phyloP scores from a whole-genome alignment of 2,888 invertebrate genomes.

The Thelaira solivaga region DNA sequence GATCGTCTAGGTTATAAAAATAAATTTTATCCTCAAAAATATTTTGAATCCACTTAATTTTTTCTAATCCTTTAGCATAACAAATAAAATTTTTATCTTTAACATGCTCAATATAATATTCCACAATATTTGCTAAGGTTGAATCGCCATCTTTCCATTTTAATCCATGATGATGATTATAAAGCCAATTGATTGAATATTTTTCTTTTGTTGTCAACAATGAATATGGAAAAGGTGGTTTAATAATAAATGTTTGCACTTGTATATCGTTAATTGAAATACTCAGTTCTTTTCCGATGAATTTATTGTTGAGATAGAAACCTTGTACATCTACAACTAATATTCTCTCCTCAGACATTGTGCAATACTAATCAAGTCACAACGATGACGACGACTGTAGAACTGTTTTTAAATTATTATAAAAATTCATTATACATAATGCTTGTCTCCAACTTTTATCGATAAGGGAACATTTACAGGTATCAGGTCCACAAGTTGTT shows the following conservation, averaged over 20 bases:
- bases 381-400: too few relatives aligned
- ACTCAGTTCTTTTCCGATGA: too few relatives aligned
- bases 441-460: background rate
- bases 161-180: background rate
- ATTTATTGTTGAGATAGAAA: too few relatives aligned
- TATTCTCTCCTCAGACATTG: too few relatives aligned
- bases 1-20: background rate
- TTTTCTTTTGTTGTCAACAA: background rate
- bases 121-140: background rate
- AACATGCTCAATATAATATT: background rate
- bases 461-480: too few relatives aligned
- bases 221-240: constrained; percentile 19
- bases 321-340: background rate
- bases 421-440: constrained; percentile 7
- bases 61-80: background rate
- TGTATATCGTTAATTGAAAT: background rate
- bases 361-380: too few relatives aligned
- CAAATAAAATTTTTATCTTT: background rate
- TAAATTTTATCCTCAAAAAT: background rate
- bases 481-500: too few relatives aligned
- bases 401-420: background rate
- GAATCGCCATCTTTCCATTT: background rate
- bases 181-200: background rate
- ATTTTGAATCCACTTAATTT: background rate
- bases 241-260: constrained; percentile 17